These are phyloP conservation scores for Larimichthys crocea DNA, from an alignment of 2,113 vertebrate genomes.

Conservation along the genomic window DNA sequence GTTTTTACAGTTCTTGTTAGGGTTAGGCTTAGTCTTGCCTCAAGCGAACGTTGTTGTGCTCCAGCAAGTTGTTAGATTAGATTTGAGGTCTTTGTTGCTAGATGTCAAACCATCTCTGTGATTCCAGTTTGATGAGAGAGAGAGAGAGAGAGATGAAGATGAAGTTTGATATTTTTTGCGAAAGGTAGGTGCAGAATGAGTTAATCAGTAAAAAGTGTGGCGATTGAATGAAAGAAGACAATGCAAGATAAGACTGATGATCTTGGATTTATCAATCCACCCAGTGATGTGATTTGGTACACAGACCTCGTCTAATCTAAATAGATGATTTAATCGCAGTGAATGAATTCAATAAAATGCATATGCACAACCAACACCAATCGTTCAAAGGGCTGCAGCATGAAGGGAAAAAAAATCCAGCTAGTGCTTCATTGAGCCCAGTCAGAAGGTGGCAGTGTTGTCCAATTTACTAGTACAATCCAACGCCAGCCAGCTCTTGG, in stretches of 20 bases:
- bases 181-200: background rate
- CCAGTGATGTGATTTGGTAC: background rate
- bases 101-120: background rate
- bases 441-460: slow-evolving; percentile 62
- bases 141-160: background rate
- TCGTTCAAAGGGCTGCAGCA: background rate
- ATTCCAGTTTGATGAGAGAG: background rate
- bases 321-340: background rate
- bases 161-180: background rate
- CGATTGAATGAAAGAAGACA: background rate
- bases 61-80: background rate
- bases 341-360: background rate
- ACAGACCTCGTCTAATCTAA: background rate
- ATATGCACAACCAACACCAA: background rate
- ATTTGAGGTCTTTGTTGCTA: background rate
- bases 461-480: background rate
- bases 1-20: background rate
- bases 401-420: background rate
- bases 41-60: background rate
- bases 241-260: background rate
- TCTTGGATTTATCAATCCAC: background rate
- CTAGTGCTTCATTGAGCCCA: too few species aligned
- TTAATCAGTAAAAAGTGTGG: background rate
- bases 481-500: slow-evolving; percentile 23
- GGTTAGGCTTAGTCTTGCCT: background rate